phyloP scores from a whole-genome alignment of 1,140 invertebrate genomes.

The Mya arenaria region DNA sequence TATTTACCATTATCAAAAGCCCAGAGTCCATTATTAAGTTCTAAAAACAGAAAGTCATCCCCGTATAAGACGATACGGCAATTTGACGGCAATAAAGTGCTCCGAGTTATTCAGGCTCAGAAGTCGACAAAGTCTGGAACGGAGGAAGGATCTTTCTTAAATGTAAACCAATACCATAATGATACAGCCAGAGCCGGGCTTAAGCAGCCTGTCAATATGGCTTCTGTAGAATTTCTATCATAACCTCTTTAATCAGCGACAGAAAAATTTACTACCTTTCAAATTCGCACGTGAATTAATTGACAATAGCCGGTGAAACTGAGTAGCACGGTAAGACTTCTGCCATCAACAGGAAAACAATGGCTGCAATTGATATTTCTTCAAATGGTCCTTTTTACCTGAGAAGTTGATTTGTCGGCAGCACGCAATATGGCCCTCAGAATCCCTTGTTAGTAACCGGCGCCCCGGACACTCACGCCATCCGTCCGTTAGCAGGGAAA shows the following conservation, averaged over 20 bases:
- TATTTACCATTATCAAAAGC: not conserved
- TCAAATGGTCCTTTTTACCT: conserved; percentile 7
- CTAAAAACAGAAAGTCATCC: too few relatives aligned
- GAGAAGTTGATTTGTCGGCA: conserved; percentile 18
- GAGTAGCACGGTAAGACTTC: conserved; percentile 1
- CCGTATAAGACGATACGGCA: conserved; percentile 28
- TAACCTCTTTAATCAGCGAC: conserved; percentile 47
- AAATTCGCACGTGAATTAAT: conserved; percentile 40
- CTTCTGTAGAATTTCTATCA: conserved; percentile 9
- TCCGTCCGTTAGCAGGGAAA: conserved; percentile 15
- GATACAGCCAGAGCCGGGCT: not conserved
- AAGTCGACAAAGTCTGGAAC: not conserved
- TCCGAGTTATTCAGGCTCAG: conserved; percentile 1
- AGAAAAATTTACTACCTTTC: conserved; percentile 56
- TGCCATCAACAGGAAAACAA: conserved; percentile 43
- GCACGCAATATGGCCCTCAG: conserved; percentile 53
- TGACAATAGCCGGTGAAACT: conserved; percentile 26
- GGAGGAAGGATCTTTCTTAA: not conserved
- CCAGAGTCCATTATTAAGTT: too few relatives aligned
- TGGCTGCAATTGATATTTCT: conserved; percentile 35
- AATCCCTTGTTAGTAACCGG: not conserved
- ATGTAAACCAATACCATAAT: conserved; percentile 48
- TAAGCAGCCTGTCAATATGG: conserved; percentile 33
- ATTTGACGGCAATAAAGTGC: conserved; percentile 48
- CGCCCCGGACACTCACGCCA: conserved; percentile 16